Evolutionary conservation across 2,797 vertebrate species (phyloP), one percentile per base, ranked within the genome.

Genomic region (Linurgus olivaceus): DNA sequence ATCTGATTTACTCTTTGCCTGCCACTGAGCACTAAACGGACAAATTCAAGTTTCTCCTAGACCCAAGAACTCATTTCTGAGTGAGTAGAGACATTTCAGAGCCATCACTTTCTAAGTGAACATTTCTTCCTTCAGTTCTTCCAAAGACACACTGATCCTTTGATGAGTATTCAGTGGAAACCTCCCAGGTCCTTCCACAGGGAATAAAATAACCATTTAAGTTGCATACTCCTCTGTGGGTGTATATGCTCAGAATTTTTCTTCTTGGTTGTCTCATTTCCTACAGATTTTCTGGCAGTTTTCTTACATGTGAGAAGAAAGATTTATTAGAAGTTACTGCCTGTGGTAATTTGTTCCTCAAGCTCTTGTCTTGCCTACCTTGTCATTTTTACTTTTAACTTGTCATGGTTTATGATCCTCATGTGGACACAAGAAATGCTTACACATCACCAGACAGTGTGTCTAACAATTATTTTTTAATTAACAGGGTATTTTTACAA

Each of bases 391-490:
- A 37, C 72, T 83, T 94, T 77, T 67, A 88, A 65, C n/a, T 20
- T 94, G n/a, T 78, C 63, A 21, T 80, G 65, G 54, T 96, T 94
- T 96, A 94, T 80, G 78, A 54, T 83, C 68, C 57, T 94, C 68
- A 58, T 90, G 57, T 94, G 72, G 65, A 80, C 40, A 58, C n/a
- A 47, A 54, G 54, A 94, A 93, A 50, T 86, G 70, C 88, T 91
- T 92, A 72, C 75, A 57, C 38, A 54, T 65, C 75, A 89, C 75
- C 44, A 89, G 79, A 37, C 54, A 66, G 28, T 37, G 18, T 83
- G 65, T 77, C 65, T 89, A 54, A 82, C 77, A 93, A 94, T 93
- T 95, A 92, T 85, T 87, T 86, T 91, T 96, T 96, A 92, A 96
- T 95, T 95, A 94, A 92, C 42, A 82, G 62, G 61, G 14, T 86